A percentile compares a stretch with the other conserved stretches of the same genome.
Evolutionary conservation across 2,113 vertebrate species (phyloP).

Genomic region (Rhinoderma darwinii): DNA sequence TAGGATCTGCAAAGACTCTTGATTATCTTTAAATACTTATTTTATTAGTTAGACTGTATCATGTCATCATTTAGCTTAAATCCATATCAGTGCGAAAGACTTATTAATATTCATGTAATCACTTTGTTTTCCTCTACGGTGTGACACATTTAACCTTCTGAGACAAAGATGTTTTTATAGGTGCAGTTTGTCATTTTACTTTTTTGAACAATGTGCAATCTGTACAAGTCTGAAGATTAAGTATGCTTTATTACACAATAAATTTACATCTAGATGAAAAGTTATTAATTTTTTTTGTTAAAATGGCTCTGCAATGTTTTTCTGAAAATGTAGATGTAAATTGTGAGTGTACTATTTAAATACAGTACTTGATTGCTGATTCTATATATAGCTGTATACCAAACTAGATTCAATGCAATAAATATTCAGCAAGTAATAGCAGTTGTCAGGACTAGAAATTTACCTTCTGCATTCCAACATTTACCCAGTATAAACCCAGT

Average conservation of each 20-base stretch:
- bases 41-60: conserved; percentile 57
- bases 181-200: conserved; percentile 4
- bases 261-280: not conserved
- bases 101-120: conserved; percentile 60
- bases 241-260: not conserved
- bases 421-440: not conserved
- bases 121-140: conserved; percentile 57
- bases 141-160: conserved; percentile 57
- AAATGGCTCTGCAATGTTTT: not conserved
- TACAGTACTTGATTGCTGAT: conserved; percentile 19
- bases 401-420: conserved; percentile 4
- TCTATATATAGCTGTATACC: not conserved
- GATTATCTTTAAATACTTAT: conserved; percentile 58
- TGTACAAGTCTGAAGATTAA: not conserved
- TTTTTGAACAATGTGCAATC: not conserved
- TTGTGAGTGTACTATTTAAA: not conserved
- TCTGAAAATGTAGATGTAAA: conserved; percentile 17
- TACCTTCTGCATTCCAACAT: not conserved
- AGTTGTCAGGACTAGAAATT: not conserved
- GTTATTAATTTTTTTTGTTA: not conserved
- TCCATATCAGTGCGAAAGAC: conserved; percentile 24
- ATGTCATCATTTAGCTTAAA: conserved; percentile 42
- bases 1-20: conserved; percentile 46
- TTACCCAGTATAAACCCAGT: not conserved
- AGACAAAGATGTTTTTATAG: conserved; percentile 40